Evolutionary conservation across 2,888 invertebrate species (phyloP), one percentile per base, ranked within the genome.

Genomic region (Coelinius sp.): DNA sequence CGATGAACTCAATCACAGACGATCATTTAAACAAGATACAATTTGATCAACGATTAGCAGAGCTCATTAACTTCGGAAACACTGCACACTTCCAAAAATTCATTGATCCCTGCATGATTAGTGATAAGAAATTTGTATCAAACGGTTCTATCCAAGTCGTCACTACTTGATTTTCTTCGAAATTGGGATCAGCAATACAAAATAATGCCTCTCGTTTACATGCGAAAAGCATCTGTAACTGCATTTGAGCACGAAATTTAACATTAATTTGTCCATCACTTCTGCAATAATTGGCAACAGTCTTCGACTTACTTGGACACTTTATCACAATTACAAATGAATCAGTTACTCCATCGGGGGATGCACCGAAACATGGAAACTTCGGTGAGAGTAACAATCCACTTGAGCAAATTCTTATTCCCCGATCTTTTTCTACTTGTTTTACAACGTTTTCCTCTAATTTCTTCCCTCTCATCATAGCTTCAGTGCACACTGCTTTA

Each of bases 271-370:
- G 69, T 7, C 71, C 70, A 67, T 76, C 59, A 22, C 67, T 73
- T 24, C 77, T 31, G 74, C 78, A 78, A 22, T 73, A 66, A 49
- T 27, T 27, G 27, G 70, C 49, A 1, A 74, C 20, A 44, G 73
- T 76, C 70, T 77, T 73, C 20, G 46, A 44, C n/a, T 14, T 73
- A 27, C 27, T 41, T 14, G 77, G 82, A 69, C 80, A 82, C 68
- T 83, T 83, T 14, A 82, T 73, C 79, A 81, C 81, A 3, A 82
- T 66, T 1, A 79, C 68, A 72, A 62, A 75, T 41, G 79, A 74
- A 14, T 76, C 70, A n/a, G 73, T 68, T 17, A 79, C 62, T 1
- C 62, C 80, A 80, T 83, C 80, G 6, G 80, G 78, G 31, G 79
- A 80, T 14, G 77, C 78, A 20, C 73, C 79, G 17, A 78, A 62